Evolutionary conservation across 2,888 invertebrate species (phyloP).

Genomic region (Ditula angustiorana): DNA sequence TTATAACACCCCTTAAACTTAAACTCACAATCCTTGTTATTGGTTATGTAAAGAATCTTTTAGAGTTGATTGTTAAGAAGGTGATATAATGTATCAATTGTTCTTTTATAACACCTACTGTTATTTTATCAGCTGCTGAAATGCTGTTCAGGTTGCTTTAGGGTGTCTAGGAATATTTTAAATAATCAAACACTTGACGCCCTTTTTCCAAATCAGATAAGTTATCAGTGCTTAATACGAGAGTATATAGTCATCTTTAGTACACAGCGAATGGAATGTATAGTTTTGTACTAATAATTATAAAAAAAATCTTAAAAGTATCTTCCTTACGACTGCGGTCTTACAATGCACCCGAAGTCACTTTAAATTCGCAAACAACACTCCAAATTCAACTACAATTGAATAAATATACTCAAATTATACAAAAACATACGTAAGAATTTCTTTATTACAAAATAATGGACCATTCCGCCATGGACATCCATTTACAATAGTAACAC

Average conservation of each 20-base stretch:
- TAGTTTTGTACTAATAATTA: constrained; percentile 30
- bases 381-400: constrained; percentile 76
- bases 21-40: too few species aligned
- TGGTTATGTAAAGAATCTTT: too few species aligned
- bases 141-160: background rate
- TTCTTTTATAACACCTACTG: background rate
- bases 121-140: background rate
- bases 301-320: constrained; percentile 42
- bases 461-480: constrained; percentile 57
- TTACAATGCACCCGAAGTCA: constrained; percentile 74
- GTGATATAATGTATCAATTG: too few species aligned
- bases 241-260: constrained; percentile 33
- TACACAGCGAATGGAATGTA: constrained; percentile 50
- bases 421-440: constrained; percentile 64
- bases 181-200: background rate
- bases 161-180: background rate
- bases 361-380: constrained; percentile 70
- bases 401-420: constrained; percentile 77
- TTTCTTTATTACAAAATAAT: constrained; percentile 53
- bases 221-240: background rate
- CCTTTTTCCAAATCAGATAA: background rate
- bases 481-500: constrained; percentile 61
- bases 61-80: too few species aligned
- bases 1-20: too few species aligned
- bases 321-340: constrained; percentile 37